Evolutionary conservation across 2,888 invertebrate species (phyloP).

Genomic region (Drosophila picticornis): DNA sequence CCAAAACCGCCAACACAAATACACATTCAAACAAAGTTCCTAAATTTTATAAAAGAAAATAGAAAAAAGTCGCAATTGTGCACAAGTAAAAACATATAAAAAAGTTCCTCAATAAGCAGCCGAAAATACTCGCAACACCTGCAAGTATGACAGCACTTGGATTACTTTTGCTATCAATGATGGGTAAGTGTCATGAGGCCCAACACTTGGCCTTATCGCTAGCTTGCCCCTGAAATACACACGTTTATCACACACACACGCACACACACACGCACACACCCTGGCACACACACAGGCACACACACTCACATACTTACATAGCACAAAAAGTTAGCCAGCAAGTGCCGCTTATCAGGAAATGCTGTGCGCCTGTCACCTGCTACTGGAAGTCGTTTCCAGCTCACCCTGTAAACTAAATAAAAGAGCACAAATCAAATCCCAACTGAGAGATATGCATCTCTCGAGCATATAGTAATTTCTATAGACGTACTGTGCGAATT

Average conservation of each 20-base stretch:
- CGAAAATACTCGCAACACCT: conserved; percentile 34
- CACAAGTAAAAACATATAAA: conserved; percentile 8
- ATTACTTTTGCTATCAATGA: conserved; percentile 81
- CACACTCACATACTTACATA: neutral
- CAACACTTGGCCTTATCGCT: conserved; percentile 42
- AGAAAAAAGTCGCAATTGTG: conserved; percentile 6
- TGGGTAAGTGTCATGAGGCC: conserved; percentile 74
- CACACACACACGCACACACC: conserved; percentile 2
- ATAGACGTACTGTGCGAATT: conserved; percentile 28
- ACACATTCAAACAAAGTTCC: conserved; percentile 23
- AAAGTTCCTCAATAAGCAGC: conserved; percentile 56
- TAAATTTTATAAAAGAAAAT: conserved; percentile 7
- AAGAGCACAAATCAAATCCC: neutral
- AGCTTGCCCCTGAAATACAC: conserved; percentile 48
- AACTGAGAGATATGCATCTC: conserved; percentile 16
- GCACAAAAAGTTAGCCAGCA: neutral
- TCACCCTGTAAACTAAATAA: conserved; percentile 30
- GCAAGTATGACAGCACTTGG: conserved; percentile 73
- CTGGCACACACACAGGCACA: neutral
- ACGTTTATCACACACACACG: neutral
- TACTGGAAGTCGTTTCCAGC: conserved; percentile 38
- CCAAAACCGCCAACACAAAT: conserved; percentile 21
- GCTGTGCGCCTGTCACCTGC: conserved; percentile 61
- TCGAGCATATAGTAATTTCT: conserved; percentile 13
- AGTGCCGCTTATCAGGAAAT: conserved; percentile 37